Percentiles rank a stretch among this genome's conserved stretches.
These are phyloP conservation scores for Drosophila affinis DNA, from an alignment of 2,888 invertebrate genomes.

Conservation along the genomic window DNA sequence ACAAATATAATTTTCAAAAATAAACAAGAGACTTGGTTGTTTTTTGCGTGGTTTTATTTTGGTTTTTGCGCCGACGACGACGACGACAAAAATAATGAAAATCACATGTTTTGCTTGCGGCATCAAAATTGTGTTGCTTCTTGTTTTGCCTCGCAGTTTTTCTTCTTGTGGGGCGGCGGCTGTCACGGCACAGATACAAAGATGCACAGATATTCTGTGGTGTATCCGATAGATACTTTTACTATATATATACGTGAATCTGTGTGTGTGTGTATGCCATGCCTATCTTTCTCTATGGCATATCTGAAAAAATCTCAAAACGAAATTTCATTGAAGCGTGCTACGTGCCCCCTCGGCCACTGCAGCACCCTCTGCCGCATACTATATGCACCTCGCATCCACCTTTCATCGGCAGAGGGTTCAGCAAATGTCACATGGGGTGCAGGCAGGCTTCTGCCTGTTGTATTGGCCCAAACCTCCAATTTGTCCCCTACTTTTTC, in stretches of 20 bases:
- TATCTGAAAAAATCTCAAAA: constrained; percentile 29
- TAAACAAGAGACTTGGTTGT: constrained; percentile 61
- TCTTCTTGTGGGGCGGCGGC: constrained; percentile 55
- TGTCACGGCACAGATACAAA: constrained; percentile 63
- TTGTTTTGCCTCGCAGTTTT: constrained; percentile 10
- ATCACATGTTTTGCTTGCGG: constrained; percentile 78
- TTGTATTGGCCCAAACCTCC: background rate
- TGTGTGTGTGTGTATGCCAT: background rate
- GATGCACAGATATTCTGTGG: constrained; percentile 38
- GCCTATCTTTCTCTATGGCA: constrained; percentile 29
- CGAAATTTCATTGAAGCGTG: constrained; percentile 49
- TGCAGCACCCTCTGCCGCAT: background rate
- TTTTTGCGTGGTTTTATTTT: background rate
- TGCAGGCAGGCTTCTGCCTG: constrained; percentile 11
- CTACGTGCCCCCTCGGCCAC: constrained; percentile 2
- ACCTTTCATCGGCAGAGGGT: background rate
- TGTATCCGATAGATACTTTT: constrained; percentile 37
- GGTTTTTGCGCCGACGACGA: constrained; percentile 23
- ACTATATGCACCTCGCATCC: background rate
- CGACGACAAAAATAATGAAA: constrained; percentile 80
- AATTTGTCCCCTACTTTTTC: constrained; percentile 7
- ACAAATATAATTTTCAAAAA: constrained; percentile 78
- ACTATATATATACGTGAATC: constrained; percentile 16
- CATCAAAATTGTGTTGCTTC: constrained; percentile 58
- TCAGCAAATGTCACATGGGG: constrained; percentile 53